A percentile compares a stretch with the other conserved stretches of the same genome.
These are phyloP conservation scores for Hetaerina titia DNA, from an alignment of 2,888 invertebrate genomes.

Conservation along the genomic window DNA sequence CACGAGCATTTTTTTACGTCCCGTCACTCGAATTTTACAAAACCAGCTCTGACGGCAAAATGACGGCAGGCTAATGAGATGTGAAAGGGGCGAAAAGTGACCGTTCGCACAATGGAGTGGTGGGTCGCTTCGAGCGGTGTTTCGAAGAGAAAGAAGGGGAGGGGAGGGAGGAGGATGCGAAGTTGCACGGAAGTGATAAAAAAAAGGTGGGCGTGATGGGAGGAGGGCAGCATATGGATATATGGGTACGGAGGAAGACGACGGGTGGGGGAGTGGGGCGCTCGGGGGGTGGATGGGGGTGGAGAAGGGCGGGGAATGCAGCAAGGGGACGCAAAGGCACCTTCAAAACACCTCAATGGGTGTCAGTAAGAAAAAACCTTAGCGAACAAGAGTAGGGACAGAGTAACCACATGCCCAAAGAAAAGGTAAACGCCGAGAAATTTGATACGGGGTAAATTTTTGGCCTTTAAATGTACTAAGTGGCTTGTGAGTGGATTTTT, in stretches of 20 bases:
- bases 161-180: not conserved
- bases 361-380: not conserved
- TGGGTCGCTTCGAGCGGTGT: not conserved
- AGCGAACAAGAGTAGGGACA: not conserved
- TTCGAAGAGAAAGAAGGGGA: not conserved
- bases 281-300: not conserved
- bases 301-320: not conserved
- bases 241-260: too few relatives aligned
- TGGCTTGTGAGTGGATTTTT: too few relatives aligned
- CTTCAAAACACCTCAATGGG: not conserved
- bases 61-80: slow-evolving; percentile 55
- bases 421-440: not conserved
- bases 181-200: not conserved
- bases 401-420: too few relatives aligned
- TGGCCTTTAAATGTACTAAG: too few relatives aligned
- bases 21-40: not conserved
- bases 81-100: slow-evolving; percentile 55
- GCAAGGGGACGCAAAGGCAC: too few relatives aligned
- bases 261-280: not conserved
- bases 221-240: not conserved
- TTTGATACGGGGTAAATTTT: not conserved
- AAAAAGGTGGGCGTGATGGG: not conserved
- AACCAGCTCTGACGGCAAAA: slow-evolving; percentile 48
- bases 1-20: slow-evolving; percentile 39
- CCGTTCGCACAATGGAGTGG: not conserved